A percentile compares a stretch with the other conserved stretches of the same genome.
These are phyloP conservation scores for Tridacna gigas DNA, from an alignment of 2,888 invertebrate genomes.

Conservation along the genomic window DNA sequence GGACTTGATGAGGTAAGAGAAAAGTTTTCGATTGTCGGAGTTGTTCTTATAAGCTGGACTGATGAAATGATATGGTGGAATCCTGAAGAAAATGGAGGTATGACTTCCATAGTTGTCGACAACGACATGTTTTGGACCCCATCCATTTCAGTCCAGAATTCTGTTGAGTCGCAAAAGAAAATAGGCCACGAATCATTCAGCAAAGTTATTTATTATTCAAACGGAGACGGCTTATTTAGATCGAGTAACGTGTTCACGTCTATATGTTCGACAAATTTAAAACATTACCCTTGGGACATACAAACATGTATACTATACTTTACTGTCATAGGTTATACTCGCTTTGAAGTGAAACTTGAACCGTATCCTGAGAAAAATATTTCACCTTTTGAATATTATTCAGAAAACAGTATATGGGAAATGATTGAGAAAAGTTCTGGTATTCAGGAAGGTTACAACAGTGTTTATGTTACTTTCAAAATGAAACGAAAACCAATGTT, in stretches of 20 bases:
- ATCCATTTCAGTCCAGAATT: conserved; percentile 29
- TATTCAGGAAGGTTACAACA: not conserved
- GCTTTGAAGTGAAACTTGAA: conserved; percentile 24
- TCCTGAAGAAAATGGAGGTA: conserved; percentile 22
- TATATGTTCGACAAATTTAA: conserved; percentile 36
- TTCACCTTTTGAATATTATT: conserved; percentile 9
- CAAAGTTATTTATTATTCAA: not conserved
- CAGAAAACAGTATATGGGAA: conserved; percentile 52
- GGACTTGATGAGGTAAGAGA: conserved; percentile 49
- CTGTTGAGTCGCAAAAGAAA: not conserved
- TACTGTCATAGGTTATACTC: conserved; percentile 15
- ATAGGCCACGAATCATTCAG: conserved; percentile 10
- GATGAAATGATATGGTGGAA: conserved; percentile 47
- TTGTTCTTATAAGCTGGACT: conserved; percentile 24
- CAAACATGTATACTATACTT: conserved; percentile 41
- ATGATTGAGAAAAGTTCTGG: conserved; percentile 10
- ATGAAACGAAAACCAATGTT: conserved; percentile 51
- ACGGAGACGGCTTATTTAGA: conserved; percentile 12
- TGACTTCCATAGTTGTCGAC: conserved; percentile 26
- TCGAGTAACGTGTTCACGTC: conserved; percentile 35
- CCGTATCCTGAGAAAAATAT: not conserved
- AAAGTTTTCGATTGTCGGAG: conserved; percentile 14
- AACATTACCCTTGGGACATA: conserved; percentile 42
- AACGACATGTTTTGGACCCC: conserved; percentile 40
- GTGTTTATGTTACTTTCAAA: not conserved